Evolutionary conservation across 37 sponge, comb jelly and placozoan genomes (phyloP).

Genomic region (Ianthella basta): DNA sequence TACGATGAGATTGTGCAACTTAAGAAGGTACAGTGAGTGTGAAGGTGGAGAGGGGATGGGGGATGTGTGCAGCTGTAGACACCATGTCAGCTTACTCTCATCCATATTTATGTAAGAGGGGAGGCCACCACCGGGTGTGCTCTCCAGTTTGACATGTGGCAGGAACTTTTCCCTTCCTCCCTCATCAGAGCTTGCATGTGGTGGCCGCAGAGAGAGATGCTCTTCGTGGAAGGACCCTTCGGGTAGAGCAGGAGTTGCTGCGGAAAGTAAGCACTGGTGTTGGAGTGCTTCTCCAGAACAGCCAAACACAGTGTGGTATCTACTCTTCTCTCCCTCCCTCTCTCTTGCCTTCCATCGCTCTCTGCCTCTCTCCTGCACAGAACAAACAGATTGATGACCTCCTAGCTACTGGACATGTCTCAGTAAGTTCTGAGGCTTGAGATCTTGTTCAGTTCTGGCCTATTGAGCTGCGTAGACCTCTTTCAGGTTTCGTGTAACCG

Average conservation of each 20-base stretch:
- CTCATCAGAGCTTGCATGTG: background rate
- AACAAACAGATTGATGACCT: constrained; percentile 75
- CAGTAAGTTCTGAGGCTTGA: too few species aligned
- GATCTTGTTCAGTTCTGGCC: background rate
- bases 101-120: too few species aligned
- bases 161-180: background rate
- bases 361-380: background rate
- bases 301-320: too few species aligned
- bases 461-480: background rate
- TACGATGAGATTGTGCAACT: constrained; percentile 32
- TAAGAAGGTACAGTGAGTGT: constrained; percentile 1
- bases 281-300: too few species aligned
- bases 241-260: constrained; percentile 36
- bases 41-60: too few species aligned
- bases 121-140: too few species aligned
- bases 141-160: too few species aligned
- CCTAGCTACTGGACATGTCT: constrained; percentile 56
- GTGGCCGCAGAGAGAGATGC: constrained; percentile 11
- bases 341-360: background rate
- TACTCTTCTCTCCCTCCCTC: too few species aligned
- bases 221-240: constrained; percentile 43
- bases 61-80: too few species aligned
- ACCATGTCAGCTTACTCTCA: too few species aligned
- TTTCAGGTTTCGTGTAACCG: too few species aligned
- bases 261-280: constrained; percentile 20